Conservation (phyloP, 2,797 vertebrate genomes). For the Cryptoprocta ferox region DNA sequence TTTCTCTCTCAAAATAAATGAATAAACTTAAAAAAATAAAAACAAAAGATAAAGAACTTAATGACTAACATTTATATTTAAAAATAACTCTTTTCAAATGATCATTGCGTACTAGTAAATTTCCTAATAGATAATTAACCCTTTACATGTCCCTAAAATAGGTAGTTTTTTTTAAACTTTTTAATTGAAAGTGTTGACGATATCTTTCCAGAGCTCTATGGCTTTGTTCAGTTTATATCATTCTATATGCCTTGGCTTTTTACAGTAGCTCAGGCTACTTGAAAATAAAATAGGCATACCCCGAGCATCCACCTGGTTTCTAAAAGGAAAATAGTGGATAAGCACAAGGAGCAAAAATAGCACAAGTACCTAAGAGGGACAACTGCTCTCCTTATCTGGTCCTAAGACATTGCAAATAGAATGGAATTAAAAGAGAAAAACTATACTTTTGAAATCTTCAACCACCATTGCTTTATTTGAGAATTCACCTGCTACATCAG, state of each 20-base stretch:
- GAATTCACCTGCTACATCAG: background rate
- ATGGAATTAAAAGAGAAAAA: background rate
- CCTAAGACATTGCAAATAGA: background rate
- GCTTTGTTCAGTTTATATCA: background rate
- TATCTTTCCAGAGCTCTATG: background rate
- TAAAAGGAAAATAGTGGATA: background rate
- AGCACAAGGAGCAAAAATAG: background rate
- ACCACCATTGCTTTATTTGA: background rate
- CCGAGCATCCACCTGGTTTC: background rate
- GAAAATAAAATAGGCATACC: background rate
- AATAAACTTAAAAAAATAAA: too few relatives aligned
- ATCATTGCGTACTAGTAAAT: background rate
- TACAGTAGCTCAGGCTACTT: background rate
- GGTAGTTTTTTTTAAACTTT: background rate
- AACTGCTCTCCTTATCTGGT: background rate
- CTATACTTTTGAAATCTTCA: background rate
- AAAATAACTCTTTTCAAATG: slow-evolving; percentile 8
- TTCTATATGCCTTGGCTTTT: background rate
- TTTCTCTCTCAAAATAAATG: too few relatives aligned
- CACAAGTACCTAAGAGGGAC: background rate
- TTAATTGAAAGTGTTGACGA: background rate
- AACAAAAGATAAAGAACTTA: background rate
- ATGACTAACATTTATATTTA: background rate
- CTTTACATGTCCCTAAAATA: background rate
- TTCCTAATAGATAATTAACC: background rate